A percentile compares a stretch with the other conserved stretches of the same genome.
phyloP scores from a whole-genome alignment of 2,888 invertebrate species.

The Amphipoea oculea region DNA sequence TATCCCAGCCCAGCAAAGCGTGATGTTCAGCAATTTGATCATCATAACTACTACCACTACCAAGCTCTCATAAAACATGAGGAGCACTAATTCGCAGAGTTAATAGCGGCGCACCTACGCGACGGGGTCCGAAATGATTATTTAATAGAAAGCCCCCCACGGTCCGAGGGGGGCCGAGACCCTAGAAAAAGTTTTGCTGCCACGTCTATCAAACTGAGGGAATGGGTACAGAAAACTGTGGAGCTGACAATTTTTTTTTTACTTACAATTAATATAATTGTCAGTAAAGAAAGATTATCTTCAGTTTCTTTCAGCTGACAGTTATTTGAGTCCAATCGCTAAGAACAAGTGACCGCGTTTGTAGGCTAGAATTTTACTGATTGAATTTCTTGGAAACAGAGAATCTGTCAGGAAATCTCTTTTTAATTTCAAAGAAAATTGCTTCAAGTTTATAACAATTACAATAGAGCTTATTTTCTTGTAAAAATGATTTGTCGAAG shows the following conservation, averaged over 20 bases:
- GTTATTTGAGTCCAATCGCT: neutral
- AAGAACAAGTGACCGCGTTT: neutral
- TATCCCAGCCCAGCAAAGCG: conserved; percentile 25
- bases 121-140: conserved; percentile 84
- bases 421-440: neutral
- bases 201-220: conserved; percentile 85
- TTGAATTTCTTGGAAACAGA: neutral
- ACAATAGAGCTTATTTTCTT: neutral
- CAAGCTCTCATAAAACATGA: conserved; percentile 67
- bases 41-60: conserved; percentile 56
- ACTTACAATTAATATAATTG: neutral
- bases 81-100: conserved; percentile 79
- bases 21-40: conserved; percentile 45
- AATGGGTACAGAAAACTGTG: conserved; percentile 73
- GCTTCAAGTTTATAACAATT: neutral
- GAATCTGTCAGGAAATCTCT: neutral
- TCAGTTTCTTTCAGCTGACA: neutral
- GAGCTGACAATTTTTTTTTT: conserved; percentile 58
- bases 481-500: neutral
- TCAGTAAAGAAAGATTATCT: neutral
- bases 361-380: conserved; percentile 1
- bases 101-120: conserved; percentile 82
- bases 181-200: conserved; percentile 86
- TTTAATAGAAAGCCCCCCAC: conserved; percentile 84
- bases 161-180: conserved; percentile 79